phyloP scores from a whole-genome alignment of 2,888 invertebrate genomes.

The Cerceris rybyensis region DNA sequence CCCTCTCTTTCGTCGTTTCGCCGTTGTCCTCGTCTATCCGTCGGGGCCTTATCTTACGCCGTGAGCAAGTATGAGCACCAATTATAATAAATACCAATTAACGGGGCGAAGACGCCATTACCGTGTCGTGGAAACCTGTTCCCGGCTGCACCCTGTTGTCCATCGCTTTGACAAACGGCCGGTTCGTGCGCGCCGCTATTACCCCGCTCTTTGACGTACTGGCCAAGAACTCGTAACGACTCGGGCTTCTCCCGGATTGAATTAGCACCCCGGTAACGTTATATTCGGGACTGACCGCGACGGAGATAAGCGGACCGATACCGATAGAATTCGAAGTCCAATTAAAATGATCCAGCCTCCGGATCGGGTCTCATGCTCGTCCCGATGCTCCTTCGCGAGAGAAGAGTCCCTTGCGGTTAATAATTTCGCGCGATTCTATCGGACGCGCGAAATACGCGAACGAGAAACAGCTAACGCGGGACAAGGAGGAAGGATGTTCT shows the following conservation, averaged over 20 bases:
- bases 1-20: background rate
- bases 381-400: background rate
- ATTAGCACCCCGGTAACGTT: conserved; percentile 32
- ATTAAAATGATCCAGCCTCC: conserved; percentile 18
- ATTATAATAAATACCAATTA: conserved; percentile 82
- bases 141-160: conserved; percentile 46
- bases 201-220: conserved; percentile 42
- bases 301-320: background rate
- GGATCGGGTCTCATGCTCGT: background rate
- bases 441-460: too few species aligned
- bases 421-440: too few species aligned
- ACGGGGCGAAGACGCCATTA: conserved; percentile 76
- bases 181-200: conserved; percentile 26
- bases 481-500: conserved; percentile 47
- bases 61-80: conserved; percentile 74
- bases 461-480: conserved; percentile 9
- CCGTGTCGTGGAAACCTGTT: conserved; percentile 61
- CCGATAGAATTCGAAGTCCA: conserved; percentile 12
- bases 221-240: conserved; percentile 8
- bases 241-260: conserved; percentile 33
- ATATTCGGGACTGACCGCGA: conserved; percentile 5
- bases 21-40: conserved; percentile 47
- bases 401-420: too few species aligned
- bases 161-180: conserved; percentile 57
- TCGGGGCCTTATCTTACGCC: conserved; percentile 54